Conservation (phyloP, 1,140 invertebrate genomes). For the Thalassaphorura encarpata region DNA sequence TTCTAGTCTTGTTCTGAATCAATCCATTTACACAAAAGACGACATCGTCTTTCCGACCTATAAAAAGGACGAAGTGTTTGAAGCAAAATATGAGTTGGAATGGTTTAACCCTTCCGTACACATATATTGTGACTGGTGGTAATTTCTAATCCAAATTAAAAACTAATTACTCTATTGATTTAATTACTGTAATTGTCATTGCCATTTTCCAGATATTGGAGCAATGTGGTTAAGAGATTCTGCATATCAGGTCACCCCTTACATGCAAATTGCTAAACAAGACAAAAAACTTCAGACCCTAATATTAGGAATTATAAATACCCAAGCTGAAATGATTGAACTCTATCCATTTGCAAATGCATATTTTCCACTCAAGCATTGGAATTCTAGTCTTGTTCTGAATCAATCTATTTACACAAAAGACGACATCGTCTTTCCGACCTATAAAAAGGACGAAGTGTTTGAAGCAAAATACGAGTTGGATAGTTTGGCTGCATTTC, state of each 20-base stretch:
- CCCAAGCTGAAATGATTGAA: constrained; percentile 29
- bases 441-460: constrained; percentile 19
- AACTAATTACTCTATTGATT: neutral
- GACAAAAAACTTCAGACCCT: constrained; percentile 14
- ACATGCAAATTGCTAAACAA: constrained; percentile 16
- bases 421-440: constrained; percentile 12
- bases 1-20: constrained; percentile 7
- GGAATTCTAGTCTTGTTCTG: constrained; percentile 16
- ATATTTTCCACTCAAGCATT: constrained; percentile 24
- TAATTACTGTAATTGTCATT: neutral
- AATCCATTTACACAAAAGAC: neutral
- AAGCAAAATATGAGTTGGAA: constrained; percentile 29
- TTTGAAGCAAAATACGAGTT: constrained; percentile 30
- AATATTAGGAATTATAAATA: constrained; percentile 30
- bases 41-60: constrained; percentile 16
- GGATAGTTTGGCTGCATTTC: constrained; percentile 29
- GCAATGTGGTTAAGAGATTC: constrained; percentile 29
- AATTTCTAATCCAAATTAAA: neutral
- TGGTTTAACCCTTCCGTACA: neutral
- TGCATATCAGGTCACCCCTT: constrained; percentile 29
- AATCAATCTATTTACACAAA: neutral
- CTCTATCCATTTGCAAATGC: constrained; percentile 24
- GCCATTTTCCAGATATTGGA: constrained; percentile 17
- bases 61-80: constrained; percentile 21
- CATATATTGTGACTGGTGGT: neutral